Evolutionary conservation across 2,113 vertebrate genomes (phyloP).

Genomic region (Vimba vimba): DNA sequence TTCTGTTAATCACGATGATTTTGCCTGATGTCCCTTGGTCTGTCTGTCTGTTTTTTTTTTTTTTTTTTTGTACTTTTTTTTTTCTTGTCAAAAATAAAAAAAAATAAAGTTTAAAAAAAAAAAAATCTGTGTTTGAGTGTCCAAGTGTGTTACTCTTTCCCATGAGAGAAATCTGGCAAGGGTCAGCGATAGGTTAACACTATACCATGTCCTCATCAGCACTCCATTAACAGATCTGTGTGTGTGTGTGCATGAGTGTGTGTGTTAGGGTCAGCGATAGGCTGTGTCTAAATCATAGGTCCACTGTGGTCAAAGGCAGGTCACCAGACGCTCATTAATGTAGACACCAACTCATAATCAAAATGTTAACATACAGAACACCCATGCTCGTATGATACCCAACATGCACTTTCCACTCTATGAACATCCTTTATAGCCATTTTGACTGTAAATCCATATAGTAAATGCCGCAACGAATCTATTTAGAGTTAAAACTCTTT

Average conservation of each 20-base stretch:
- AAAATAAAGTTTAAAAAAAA: too few species aligned
- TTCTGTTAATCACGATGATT: too few species aligned
- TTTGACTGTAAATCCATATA: constrained; percentile 1
- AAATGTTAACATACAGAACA: constrained; percentile 17
- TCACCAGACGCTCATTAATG: constrained; percentile 35
- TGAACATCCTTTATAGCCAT: constrained; percentile 17
- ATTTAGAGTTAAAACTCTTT: constrained; percentile 12
- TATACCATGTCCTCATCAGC: constrained; percentile 55
- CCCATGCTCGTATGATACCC: not conserved
- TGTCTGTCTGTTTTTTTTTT: too few species aligned
- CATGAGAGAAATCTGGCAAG: constrained; percentile 50
- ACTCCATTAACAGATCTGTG: constrained; percentile 55
- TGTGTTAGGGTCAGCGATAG: constrained; percentile 53
- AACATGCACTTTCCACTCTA: not conserved
- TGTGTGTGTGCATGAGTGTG: constrained; percentile 8
- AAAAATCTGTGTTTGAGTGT: constrained; percentile 18
- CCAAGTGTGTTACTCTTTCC: constrained; percentile 37
- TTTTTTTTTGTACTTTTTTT: too few species aligned
- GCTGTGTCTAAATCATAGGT: constrained; percentile 51
- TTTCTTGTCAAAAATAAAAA: too few species aligned
- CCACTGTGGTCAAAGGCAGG: constrained; percentile 50
- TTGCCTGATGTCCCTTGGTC: too few species aligned
- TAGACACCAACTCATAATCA: constrained; percentile 34
- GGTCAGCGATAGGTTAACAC: constrained; percentile 54
- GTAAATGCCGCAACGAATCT: constrained; percentile 36